These are phyloP conservation scores for Hydriomena furcata DNA, from an alignment of 2,888 invertebrate species.

Conservation along the genomic window DNA sequence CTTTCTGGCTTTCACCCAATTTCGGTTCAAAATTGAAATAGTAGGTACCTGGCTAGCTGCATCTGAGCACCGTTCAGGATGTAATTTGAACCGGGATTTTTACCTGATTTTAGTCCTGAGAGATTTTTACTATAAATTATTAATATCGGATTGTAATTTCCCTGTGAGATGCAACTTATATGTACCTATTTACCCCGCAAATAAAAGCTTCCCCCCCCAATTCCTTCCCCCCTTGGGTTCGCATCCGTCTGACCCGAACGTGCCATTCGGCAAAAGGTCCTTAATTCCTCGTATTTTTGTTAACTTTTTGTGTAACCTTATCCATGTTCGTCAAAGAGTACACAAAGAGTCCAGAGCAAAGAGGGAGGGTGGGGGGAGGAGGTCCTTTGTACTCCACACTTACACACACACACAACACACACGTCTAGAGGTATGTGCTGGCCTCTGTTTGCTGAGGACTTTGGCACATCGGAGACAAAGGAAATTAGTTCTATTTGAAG, in stretches of 20 bases:
- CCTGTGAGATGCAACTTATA: too few species aligned
- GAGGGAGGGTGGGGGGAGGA: not conserved
- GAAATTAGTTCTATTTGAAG: conserved; percentile 19
- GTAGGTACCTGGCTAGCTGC: not conserved
- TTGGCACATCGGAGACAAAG: conserved; percentile 22
- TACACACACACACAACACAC: too few species aligned
- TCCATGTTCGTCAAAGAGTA: conserved; percentile 14
- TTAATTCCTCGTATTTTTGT: conserved; percentile 10
- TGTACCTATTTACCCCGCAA: too few species aligned
- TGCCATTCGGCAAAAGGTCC: not conserved
- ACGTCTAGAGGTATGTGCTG: not conserved
- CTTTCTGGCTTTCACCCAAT: conserved; percentile 14
- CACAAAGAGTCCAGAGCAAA: conserved; percentile 8
- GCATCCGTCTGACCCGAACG: conserved; percentile 3
- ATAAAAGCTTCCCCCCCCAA: not conserved
- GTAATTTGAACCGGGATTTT: too few species aligned
- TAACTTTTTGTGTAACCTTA: conserved; percentile 11
- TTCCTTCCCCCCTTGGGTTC: not conserved
- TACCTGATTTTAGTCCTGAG: too few species aligned
- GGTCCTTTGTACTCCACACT: not conserved
- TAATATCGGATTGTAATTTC: too few species aligned
- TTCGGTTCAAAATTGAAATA: conserved; percentile 12
- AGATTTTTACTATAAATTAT: too few species aligned
- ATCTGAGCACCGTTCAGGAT: too few species aligned
- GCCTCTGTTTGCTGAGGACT: conserved; percentile 16